Evolutionary conservation across 2,888 invertebrate species (phyloP), one percentile per base, ranked within the genome.

Genomic region (Lacanobia wlatinum): DNA sequence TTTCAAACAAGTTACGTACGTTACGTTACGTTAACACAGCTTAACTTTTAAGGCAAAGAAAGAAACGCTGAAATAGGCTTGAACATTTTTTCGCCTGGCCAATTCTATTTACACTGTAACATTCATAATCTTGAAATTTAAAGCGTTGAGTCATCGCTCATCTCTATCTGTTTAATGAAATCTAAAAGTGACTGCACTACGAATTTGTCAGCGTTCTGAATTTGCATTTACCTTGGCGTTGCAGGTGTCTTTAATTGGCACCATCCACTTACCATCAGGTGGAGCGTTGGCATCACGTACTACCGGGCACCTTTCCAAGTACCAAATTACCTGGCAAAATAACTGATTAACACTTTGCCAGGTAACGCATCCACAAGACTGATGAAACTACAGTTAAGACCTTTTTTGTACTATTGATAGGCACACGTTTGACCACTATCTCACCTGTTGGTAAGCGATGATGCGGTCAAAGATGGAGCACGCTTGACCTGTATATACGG

Each of bases 241-340:
- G 40, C 56, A 70, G 21, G 48, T 70, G 40, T 61, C 5, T 48
- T 21, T 73, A 59, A 73, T 52, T 65, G 28, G 46, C 7, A 5
- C 38, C 52, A 46, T 21, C 28, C 18, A 28, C 6, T 58, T 28
- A 0, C 52, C 46, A 21, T 59, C 52, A 59, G 50, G 58, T 64
- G 18, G 3, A 58, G 12, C 3, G 12, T 58, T 73, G 73, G 64
- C 64, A 40, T 71, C 40, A 18, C 18, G 48, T 18, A 28, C 58
- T 63, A 46, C 12, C 9, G 65, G 73, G 73, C 53, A 59, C 21
- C 8, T 18, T 73, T 60, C 73, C 73, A 65, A 52, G 21, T 28
- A 52, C 10, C 12, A 63, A 46, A 73, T n/a, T 43, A 21, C 23
- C 16, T 48, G 18, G n/a, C 34, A 21, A 40, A 48, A 53, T 52